phyloP scores from a whole-genome alignment of 2,797 vertebrate species.

The Muscicapa comitata region DNA sequence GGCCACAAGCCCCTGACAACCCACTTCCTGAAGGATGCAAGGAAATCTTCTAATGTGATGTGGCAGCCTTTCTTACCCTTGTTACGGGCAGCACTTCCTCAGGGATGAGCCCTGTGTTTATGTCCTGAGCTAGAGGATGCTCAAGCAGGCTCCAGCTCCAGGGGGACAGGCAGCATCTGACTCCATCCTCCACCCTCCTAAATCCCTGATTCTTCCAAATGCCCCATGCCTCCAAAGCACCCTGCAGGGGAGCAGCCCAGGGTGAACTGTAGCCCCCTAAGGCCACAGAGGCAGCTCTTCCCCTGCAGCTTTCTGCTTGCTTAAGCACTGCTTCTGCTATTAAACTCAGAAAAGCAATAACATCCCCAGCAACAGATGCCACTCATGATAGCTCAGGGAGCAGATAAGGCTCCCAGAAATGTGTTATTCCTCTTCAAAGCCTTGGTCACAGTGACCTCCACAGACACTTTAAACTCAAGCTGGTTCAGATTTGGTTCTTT shows the following conservation, averaged over 20 bases:
- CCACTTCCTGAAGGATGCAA: background rate
- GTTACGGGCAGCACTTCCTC: background rate
- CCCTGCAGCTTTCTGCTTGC: background rate
- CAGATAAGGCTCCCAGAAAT: background rate
- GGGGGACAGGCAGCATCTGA: background rate
- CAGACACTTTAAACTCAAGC: background rate
- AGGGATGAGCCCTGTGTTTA: background rate
- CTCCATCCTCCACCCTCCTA: background rate
- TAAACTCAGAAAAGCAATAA: slow-evolving; percentile 26
- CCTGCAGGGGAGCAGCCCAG: background rate
- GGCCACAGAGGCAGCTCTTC: background rate
- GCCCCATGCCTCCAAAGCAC: background rate
- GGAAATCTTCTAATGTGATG: background rate
- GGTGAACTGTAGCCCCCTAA: fast-evolving
- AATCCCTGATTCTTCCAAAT: background rate
- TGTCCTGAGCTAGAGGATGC: background rate
- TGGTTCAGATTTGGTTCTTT: background rate
- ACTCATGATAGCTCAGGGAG: background rate
- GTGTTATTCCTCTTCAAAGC: background rate
- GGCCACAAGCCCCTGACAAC: background rate
- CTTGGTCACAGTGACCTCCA: slow-evolving; percentile 47
- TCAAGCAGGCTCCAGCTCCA: background rate
- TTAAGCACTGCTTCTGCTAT: background rate
- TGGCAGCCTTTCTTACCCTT: background rate
- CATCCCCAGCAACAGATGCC: slow-evolving; percentile 9